phyloP scores from a whole-genome alignment of 2,888 invertebrate species.

The Erannis defoliaria region DNA sequence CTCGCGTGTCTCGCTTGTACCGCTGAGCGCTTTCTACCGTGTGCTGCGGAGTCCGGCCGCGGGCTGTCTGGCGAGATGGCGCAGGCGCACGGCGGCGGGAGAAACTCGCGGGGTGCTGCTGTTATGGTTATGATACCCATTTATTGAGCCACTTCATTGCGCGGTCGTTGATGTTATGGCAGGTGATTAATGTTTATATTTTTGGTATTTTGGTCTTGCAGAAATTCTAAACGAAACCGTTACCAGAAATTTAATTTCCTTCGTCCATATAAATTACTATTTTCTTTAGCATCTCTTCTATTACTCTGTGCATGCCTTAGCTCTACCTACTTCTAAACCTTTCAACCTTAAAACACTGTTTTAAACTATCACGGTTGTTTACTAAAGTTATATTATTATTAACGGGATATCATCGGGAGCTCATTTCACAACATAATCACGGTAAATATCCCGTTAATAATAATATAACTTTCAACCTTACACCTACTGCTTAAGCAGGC shows the following conservation, averaged over 20 bases:
- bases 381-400: no score
- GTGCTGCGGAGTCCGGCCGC: background rate
- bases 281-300: background rate
- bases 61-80: constrained; percentile 10
- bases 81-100: no score
- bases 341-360: no score
- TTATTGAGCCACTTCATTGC: background rate
- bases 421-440: no score
- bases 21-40: constrained; percentile 14
- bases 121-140: background rate
- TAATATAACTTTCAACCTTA: no score
- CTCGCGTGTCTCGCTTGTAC: constrained; percentile 16
- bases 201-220: background rate
- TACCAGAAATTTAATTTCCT: background rate
- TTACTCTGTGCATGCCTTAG: background rate
- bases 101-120: constrained; percentile 17
- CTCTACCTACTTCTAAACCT: no score
- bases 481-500: no score
- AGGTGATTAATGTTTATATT: background rate
- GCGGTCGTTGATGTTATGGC: background rate
- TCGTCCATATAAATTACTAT: background rate
- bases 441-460: no score
- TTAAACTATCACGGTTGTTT: no score
- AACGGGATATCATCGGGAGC: no score
- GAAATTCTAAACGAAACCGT: background rate